Conservation (phyloP, 1,140 invertebrate species). For the Phocides pigmalion region DNA sequence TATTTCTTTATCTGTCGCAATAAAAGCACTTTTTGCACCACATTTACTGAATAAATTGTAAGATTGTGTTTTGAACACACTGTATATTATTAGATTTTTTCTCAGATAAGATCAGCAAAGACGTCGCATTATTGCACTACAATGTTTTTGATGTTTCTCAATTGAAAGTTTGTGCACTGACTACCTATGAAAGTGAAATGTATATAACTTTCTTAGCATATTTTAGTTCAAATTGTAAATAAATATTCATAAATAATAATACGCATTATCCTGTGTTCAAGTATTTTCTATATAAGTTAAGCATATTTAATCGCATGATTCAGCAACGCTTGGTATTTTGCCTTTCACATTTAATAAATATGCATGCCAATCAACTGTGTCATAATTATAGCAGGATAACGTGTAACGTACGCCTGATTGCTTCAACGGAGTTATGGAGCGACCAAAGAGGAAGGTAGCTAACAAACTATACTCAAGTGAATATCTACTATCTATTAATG, state of each 20-base stretch:
- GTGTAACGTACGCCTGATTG: slow-evolving; percentile 10
- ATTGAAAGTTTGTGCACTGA: no score
- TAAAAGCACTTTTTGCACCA: background rate
- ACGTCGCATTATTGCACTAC: no score
- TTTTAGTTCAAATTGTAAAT: no score
- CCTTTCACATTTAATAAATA: slow-evolving; percentile 20
- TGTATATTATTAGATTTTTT: no score
- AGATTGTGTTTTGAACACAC: background rate
- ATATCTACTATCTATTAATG: no score
- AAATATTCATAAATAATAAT: background rate
- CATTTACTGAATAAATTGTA: background rate
- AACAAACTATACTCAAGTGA: no score
- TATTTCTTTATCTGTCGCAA: slow-evolving; percentile 18
- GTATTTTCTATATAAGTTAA: slow-evolving; percentile 1
- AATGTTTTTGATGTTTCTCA: no score
- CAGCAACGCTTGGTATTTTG: slow-evolving; percentile 16
- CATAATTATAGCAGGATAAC: slow-evolving; percentile 17
- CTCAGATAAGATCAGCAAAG: no score
- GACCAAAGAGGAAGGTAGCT: background rate
- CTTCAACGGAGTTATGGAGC: background rate
- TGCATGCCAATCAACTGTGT: slow-evolving; percentile 18
- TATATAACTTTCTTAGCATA: no score
- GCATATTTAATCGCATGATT: background rate
- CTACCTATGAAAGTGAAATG: no score
- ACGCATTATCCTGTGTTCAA: background rate